These are phyloP conservation scores for Ostrea denselamellosa DNA, from an alignment of 1,140 invertebrate genomes.

Conservation along the genomic window DNA sequence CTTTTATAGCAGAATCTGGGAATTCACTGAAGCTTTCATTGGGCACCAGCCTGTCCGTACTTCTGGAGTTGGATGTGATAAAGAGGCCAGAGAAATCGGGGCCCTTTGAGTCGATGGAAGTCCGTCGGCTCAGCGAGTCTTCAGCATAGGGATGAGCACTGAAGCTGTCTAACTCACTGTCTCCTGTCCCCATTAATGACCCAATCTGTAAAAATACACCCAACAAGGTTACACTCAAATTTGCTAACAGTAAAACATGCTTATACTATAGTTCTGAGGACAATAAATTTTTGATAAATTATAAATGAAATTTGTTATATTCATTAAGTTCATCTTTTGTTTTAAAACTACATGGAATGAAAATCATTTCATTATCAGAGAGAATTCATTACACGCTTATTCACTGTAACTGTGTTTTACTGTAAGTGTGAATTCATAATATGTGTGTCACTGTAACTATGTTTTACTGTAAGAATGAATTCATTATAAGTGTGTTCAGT, in stretches of 20 bases:
- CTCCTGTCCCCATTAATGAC: slow-evolving; percentile 29
- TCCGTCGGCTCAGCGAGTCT: neutral
- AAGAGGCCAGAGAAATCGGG: slow-evolving; percentile 62
- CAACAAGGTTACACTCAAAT: too few species aligned
- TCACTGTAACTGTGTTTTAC: neutral
- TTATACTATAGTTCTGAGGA: too few species aligned
- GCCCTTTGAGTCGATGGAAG: slow-evolving; percentile 45
- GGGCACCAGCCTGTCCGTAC: slow-evolving; percentile 44
- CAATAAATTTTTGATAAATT: slow-evolving; percentile 62
- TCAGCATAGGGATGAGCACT: slow-evolving; percentile 54
- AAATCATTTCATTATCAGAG: too few species aligned
- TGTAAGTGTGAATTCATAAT: neutral
- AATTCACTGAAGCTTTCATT: slow-evolving; percentile 41
- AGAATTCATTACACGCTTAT: too few species aligned
- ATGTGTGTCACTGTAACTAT: too few species aligned
- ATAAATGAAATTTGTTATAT: too few species aligned
- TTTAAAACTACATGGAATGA: too few species aligned
- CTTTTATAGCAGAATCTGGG: neutral
- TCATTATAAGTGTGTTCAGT: too few species aligned
- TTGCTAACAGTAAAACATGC: too few species aligned
- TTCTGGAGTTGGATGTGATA: slow-evolving; percentile 57
- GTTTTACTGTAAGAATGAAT: too few species aligned
- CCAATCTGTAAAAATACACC: too few species aligned
- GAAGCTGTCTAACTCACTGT: slow-evolving; percentile 42
- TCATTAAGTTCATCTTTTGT: too few species aligned